Evolutionary conservation across 2,113 vertebrate genomes (phyloP).

Genomic region (Connochaetes taurinus): DNA sequence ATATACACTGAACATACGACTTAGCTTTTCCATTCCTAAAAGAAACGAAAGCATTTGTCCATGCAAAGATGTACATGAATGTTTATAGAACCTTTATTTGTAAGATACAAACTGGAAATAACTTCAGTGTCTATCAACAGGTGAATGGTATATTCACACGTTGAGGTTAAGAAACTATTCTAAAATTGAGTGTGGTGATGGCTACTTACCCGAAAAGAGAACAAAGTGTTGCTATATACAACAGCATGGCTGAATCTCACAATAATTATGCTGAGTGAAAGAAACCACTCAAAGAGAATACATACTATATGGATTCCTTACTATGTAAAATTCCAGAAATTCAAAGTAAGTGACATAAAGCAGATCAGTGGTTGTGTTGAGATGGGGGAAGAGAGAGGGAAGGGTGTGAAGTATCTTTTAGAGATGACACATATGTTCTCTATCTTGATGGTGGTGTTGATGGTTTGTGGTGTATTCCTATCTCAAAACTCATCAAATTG

Average conservation of each 20-base stretch:
- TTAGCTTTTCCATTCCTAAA: background rate
- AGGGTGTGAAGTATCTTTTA: background rate
- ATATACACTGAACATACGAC: background rate
- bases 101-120: background rate
- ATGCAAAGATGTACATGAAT: background rate
- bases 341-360: conserved; percentile 8
- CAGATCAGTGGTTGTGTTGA: background rate
- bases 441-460: background rate
- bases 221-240: background rate
- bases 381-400: background rate
- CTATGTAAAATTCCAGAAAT: background rate
- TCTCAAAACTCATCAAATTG: background rate
- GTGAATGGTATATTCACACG: background rate
- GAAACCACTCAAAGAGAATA: background rate
- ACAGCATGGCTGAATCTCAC: background rate
- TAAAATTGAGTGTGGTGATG: background rate
- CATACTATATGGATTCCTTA: background rate
- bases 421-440: background rate
- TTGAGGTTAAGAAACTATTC: background rate
- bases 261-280: conserved; percentile 30
- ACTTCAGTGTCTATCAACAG: background rate
- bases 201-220: background rate
- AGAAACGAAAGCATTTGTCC: background rate
- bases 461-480: background rate
- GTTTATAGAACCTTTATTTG: background rate